These are phyloP conservation scores for Clarias gariepinus DNA, from an alignment of 2,113 vertebrate species.

Conservation along the genomic window DNA sequence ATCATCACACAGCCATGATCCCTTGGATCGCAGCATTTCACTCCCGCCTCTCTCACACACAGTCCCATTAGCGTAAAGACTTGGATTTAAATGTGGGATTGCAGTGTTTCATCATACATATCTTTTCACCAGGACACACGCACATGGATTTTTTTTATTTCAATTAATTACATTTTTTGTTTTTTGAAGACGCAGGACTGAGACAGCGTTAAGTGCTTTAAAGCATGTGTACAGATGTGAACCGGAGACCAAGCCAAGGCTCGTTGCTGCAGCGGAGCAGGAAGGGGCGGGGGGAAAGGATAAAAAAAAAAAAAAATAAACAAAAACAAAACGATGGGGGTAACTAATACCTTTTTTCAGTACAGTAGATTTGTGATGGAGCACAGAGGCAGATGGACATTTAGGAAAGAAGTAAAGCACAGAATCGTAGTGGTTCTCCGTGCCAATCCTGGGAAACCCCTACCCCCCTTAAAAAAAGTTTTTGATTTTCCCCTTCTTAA, in stretches of 20 bases:
- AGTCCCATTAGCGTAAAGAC: constrained; percentile 9
- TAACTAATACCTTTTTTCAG: constrained; percentile 5
- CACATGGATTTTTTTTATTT: constrained; percentile 55
- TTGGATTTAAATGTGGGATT: constrained; percentile 41
- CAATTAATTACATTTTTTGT: neutral
- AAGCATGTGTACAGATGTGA: constrained; percentile 45
- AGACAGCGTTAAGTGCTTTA: constrained; percentile 35
- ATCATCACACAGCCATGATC: constrained; percentile 12
- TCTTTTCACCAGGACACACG: constrained; percentile 51
- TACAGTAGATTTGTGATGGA: neutral
- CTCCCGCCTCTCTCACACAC: neutral
- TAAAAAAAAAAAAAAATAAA: too few relatives aligned
- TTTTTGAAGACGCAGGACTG: constrained; percentile 70
- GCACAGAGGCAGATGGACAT: neutral
- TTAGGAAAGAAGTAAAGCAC: neutral
- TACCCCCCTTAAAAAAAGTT: neutral
- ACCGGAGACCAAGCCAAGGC: constrained; percentile 68
- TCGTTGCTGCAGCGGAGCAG: constrained; percentile 15
- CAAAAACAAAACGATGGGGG: neutral
- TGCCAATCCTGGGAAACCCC: neutral
- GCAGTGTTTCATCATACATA: constrained; percentile 52
- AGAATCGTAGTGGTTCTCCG: neutral
- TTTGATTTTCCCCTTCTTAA: constrained; percentile 24
- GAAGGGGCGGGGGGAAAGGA: neutral
- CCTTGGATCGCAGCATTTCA: constrained; percentile 14